Base-by-base conservation (phyloP, 2,888 invertebrate species). In the Lycocerus yunnanus region DNA sequence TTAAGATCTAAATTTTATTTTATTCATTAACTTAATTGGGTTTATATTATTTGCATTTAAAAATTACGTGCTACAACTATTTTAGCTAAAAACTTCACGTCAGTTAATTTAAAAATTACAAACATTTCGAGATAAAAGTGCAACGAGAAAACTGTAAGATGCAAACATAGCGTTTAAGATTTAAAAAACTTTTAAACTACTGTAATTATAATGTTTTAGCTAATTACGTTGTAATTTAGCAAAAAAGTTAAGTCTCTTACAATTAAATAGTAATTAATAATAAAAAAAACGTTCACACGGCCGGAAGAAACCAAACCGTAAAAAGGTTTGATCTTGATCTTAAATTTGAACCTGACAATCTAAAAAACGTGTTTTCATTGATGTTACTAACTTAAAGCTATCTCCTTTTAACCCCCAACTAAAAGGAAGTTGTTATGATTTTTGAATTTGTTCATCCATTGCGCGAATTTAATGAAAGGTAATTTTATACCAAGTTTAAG, bases 1-100 rank as follows among this genome's bases (percentile, higher is more conserved):
- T 81, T 81, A 79, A 79, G 73, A 66, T 68, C 77, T 78, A 77
- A 77, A 78, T 77, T 79, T 69, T 75, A 77, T 75, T 78, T 78
- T 78, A 76, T 78, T 78, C 78, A 71, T 78, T 76, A 71, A 78
- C 68, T 74, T 73, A 73, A 72, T 73, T 72, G 59, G 68, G 43
- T 70, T 67, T 71, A 65, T 65, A 59, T 73, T 75, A 73, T 75
- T 73, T 72, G 72, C 72, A 70, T 73, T 71, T 71, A 43, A 68
- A 72, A 72, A 69, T 58, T 68, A 72, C 66, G 59, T 74, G 60
- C 43, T 58, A 68, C 15, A 16, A 60, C 60, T 60, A 60, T 60
- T 15, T 60, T 11, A 10, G 13, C 10, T 15, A 13, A 60, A 59
- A 60, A 60, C 16, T 18, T n/a, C n/a, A 3, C 1, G 1, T 8